Base-by-base conservation (phyloP, 2,113 vertebrate species). In the Lepus americanus region DNA sequence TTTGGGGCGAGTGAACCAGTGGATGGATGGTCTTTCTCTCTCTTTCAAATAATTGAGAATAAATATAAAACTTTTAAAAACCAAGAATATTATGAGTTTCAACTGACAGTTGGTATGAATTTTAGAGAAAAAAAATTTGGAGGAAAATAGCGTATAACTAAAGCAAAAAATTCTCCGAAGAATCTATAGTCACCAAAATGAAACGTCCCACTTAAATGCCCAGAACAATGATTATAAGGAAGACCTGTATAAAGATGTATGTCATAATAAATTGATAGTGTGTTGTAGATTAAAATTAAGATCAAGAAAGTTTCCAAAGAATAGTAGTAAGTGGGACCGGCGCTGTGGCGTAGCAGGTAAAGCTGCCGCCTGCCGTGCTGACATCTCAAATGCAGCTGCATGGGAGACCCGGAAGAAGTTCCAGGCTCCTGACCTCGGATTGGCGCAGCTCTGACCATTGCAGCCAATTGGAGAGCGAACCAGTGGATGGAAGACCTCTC, bases 201-300 rank as follows among this genome's bases (percentile, higher is more conserved):
- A 94, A 94, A 92, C 77, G 61, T 85, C 39, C 51, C n/a, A 27
- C 36, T 95, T 85, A 74, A 25, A 44, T 63, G 27, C n/a, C 22
- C 11, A 81, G 39, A 53, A 79, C 3, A 59, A 6, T 39, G 29
- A 44, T 83, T 85, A 20, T 16, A 53, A 55, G 25, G 33, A 73
- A 36, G n/a, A 89, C 49, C 8, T 8, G 9, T 29, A 33, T 64
- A 33, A 86, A 70, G 25, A 66, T 92, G 0, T 92, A 19, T 81
- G 51, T 27, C 16, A 86, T 77, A 17, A 64, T 67, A 70, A 63
- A 80, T 36, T 85, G 39, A 49, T 1, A 12, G 31, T 78, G 31
- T 19, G 11, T 31, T 64, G 5, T 86, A 10, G 53, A 12, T 90
- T 94, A 90, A 82, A 88, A 66, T 64, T 66, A 33, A 73, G 66